Conservation (phyloP, 2,888 invertebrate genomes). For the Scaeva pyrastri region DNA sequence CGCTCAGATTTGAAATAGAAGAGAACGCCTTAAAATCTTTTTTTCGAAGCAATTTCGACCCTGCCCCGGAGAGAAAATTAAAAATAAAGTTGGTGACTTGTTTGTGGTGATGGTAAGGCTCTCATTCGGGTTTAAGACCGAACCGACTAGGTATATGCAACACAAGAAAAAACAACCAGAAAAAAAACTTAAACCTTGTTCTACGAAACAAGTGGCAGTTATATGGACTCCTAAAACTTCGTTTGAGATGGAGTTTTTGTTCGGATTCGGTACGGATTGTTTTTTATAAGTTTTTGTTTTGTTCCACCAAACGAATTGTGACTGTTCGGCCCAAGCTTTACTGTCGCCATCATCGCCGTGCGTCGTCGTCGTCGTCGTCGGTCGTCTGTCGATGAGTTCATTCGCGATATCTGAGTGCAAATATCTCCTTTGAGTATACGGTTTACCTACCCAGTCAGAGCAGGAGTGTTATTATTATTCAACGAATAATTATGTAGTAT, state of each 20-base stretch:
- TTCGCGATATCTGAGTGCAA: conserved; percentile 40
- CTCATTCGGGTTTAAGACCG: conserved; percentile 29
- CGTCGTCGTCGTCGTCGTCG: too few species aligned
- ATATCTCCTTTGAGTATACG: not conserved
- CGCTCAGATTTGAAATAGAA: too few species aligned
- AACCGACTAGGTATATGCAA: conserved; percentile 9
- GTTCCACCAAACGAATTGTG: not conserved
- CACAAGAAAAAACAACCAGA: not conserved
- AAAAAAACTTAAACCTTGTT: conserved; percentile 17
- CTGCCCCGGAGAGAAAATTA: conserved; percentile 5
- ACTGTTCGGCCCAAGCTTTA: not conserved
- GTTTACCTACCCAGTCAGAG: not conserved
- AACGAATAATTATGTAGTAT: conserved; percentile 35
- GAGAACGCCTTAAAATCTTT: not conserved
- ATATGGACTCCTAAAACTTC: conserved; percentile 30
- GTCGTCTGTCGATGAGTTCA: conserved; percentile 54
- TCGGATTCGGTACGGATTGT: not conserved
- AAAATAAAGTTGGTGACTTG: conserved; percentile 16
- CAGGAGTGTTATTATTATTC: not conserved
- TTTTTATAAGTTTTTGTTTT: conserved; percentile 34
- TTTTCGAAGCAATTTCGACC: not conserved
- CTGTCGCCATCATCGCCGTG: too few species aligned
- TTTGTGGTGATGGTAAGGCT: conserved; percentile 26
- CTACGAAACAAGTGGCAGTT: conserved; percentile 43
- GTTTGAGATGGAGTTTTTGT: conserved; percentile 9